These are phyloP conservation scores for Aphodius granarius DNA, from an alignment of 2,888 invertebrate species.

Conservation along the genomic window DNA sequence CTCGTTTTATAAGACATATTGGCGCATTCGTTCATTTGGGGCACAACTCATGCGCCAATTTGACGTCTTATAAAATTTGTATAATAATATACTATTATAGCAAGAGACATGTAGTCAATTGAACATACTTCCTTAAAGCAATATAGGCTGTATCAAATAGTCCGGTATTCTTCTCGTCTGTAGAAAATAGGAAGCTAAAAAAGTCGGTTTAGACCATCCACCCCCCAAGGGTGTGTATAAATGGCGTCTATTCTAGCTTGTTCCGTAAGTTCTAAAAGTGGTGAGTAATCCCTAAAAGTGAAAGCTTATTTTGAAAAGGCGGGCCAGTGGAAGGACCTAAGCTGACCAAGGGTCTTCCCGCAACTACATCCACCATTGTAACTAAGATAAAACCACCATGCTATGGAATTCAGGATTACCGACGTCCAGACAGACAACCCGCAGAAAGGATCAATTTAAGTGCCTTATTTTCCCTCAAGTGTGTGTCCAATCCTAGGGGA, in stretches of 20 bases:
- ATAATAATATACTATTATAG: too few species aligned
- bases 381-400: slow-evolving; percentile 49
- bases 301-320: slow-evolving; percentile 24
- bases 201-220: neutral
- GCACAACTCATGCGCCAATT: too few species aligned
- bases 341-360: slow-evolving; percentile 44
- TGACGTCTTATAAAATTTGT: too few species aligned
- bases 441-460: neutral
- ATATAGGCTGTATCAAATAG: too few species aligned
- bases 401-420: slow-evolving; percentile 49
- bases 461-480: neutral
- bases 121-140: too few species aligned
- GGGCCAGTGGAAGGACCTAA: slow-evolving; percentile 37
- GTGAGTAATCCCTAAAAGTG: slow-evolving; percentile 36
- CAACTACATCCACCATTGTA: slow-evolving; percentile 44
- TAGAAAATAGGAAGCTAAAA: too few species aligned
- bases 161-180: too few species aligned
- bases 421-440: slow-evolving; percentile 15
- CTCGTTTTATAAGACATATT: too few species aligned
- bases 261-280: neutral
- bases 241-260: neutral
- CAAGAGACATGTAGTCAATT: too few species aligned
- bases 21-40: too few species aligned
- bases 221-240: neutral
- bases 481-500: neutral